Evolutionary conservation across 1,140 invertebrate genomes (phyloP), one percentile per base, ranked within the genome.

Genomic region (Halyomorpha halys): DNA sequence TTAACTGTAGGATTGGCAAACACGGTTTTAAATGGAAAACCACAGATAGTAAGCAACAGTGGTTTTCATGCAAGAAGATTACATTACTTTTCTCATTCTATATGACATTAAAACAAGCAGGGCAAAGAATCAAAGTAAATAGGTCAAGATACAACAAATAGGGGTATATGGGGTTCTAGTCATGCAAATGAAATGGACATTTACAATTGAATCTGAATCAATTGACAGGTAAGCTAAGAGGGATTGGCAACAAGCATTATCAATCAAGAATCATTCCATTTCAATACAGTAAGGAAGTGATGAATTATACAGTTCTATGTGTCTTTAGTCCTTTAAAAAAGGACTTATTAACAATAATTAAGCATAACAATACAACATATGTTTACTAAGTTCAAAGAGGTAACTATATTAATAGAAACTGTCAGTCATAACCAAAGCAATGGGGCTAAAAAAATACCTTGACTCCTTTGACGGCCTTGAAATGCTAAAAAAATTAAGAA

Each of bases 401-500:
- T 39, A 39, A 39, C 34, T 39, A 39, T 39, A 11, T 39, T 13
- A 39, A 39, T 3, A 39, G 34, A 39, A 39, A 39, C 34, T 6
- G 34, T 39, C 34, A 39, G 34, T 39, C 34, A 39, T 39, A 39
- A 39, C 5, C 34, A 39, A 59, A 44, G 54, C 53, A 59, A 9
- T 63, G n/a, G 44, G 44, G 59, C 54, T 21, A 19, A 19, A 11
- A 60, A 18, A 68, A 66, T 68, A 68, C 67, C 67, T 68, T 68
- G 67, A 51, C 44, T 68, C 59, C 62, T 54, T 25, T 68, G 65
- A 19, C 65, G 60, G 65, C 64, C 65, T n/a, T 64, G 67, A 51
- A 63, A 63, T 53, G 67, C 67, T 68, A 68, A 44, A 66, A 49
- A 56, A 63, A 66, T 51, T 14, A 65, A 65, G 59, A 65, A 62